Evolutionary conservation across 2,113 vertebrate genomes (phyloP), one percentile per base, ranked within the genome.

Genomic region (Oryzias curvinotus): DNA sequence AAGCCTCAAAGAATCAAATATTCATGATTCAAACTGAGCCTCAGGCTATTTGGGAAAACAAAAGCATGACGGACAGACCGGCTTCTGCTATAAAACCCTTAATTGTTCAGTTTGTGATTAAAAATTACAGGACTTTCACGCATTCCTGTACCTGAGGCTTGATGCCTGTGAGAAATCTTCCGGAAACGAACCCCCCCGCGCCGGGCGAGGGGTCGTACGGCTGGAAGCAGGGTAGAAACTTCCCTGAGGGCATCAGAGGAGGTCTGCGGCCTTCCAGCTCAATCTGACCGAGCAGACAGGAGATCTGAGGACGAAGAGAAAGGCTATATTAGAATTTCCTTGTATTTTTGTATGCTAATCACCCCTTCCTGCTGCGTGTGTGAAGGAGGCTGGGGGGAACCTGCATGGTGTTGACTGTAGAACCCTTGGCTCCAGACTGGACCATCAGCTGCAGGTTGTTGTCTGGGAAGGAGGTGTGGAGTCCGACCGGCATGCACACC

Each of bases 361-460:
- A 5, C 26, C 26, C 6, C 26, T n/a, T 47, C 3, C 4, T 6
- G 13, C 14, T 25, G 41, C 12, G 21, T 15, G 7, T 12, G 13
- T 8, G 5, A 14, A n/a, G 4, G 52, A 10, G 7, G 18, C 14
- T 12, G 21, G 18, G 18, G 7, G n/a, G 1, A 3, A 94, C 97
- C 95, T 99, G 97, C 95, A 99, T 98, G 1, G 97, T 98, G 87
- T 99, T 99, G 14, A 99, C 97, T 10, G 96, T 96, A 0, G 97
- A 99, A 6, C 97, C 97, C 76, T 99, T 99, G 65, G 97, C 96
- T 85, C 97, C 97, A 3, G 97, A 99, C 58, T 96, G 96, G 14
- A 99, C 97, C 97, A 99, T 99, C 87, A 99, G 80, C 79, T 99
- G 97, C 52, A 99, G 91, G 87, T 96, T 98, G 90, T 99, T 99